These are phyloP conservation scores for Cygnus atratus DNA, from an alignment of 2,113 vertebrate species.

Conservation along the genomic window DNA sequence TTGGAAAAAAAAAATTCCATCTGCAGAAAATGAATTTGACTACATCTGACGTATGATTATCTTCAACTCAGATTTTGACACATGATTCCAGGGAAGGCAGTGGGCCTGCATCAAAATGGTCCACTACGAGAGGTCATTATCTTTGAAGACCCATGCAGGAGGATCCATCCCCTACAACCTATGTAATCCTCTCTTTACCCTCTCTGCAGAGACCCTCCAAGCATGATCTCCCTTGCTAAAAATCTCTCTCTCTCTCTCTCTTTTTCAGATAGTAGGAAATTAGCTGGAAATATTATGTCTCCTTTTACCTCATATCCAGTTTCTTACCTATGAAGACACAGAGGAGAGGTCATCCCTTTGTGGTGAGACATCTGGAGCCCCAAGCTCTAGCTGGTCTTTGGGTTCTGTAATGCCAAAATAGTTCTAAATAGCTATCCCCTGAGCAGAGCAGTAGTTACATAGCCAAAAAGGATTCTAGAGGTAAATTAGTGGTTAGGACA, in stretches of 20 bases:
- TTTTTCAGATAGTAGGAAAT: background rate
- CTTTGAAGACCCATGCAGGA: background rate
- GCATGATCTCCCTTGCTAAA: background rate
- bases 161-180: background rate
- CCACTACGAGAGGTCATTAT: background rate
- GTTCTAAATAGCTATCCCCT: background rate
- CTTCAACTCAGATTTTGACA: background rate
- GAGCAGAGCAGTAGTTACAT: background rate
- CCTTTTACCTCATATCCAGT: background rate
- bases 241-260: background rate
- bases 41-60: background rate
- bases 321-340: background rate
- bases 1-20: background rate
- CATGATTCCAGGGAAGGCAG: background rate
- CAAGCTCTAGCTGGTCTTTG: background rate
- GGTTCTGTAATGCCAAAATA: too few relatives aligned
- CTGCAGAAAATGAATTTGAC: conserved; percentile 9
- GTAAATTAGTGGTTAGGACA: background rate
- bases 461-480: background rate
- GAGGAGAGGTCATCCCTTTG: background rate
- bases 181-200: background rate
- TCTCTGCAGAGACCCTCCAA: background rate
- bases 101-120: background rate
- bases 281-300: background rate
- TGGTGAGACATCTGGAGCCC: background rate